phyloP scores from a whole-genome alignment of 2,113 vertebrate species.

The Ahaetulla prasina region DNA sequence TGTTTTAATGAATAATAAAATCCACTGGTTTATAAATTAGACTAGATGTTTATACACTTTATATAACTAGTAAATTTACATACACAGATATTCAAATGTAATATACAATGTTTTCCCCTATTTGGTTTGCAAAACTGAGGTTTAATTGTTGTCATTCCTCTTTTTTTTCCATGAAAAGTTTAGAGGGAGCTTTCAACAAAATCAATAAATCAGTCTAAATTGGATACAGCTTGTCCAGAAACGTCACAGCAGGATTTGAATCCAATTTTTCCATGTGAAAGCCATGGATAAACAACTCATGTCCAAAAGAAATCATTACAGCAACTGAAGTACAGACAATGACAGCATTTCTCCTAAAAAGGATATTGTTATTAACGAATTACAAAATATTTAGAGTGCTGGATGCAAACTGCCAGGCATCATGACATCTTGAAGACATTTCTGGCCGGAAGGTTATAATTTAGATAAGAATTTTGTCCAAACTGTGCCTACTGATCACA shows the following conservation, averaged over 20 bases:
- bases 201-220: background rate
- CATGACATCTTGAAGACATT: background rate
- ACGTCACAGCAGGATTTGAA: background rate
- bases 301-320: background rate
- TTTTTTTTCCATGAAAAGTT: background rate
- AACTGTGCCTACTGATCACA: constrained; percentile 56
- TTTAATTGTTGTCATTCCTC: background rate
- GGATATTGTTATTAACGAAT: background rate
- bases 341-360: background rate
- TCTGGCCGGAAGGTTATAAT: constrained; percentile 43
- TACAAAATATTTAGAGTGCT: background rate
- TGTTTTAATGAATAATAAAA: background rate
- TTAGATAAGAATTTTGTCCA: constrained; percentile 61
- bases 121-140: background rate
- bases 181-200: background rate
- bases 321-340: background rate
- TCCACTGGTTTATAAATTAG: background rate
- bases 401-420: background rate
- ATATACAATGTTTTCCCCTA: background rate
- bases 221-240: background rate
- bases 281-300: background rate
- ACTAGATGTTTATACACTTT: background rate
- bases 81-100: background rate
- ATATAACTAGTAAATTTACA: background rate
- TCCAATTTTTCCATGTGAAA: background rate